Base-by-base conservation (phyloP, 2,888 invertebrate species). In the Ochlodes sylvanus region DNA sequence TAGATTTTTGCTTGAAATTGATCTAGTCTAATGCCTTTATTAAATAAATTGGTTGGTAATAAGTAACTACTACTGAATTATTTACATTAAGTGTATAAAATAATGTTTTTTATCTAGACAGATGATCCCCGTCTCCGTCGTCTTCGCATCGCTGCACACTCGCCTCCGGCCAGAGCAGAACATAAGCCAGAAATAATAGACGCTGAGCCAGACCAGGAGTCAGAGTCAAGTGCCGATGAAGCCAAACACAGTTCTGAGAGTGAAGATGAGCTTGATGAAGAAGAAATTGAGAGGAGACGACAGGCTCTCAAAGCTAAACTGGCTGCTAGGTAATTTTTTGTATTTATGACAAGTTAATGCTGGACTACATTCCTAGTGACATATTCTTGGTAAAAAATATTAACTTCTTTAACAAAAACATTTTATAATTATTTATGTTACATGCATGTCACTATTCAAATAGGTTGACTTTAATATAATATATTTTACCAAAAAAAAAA, bases 61-160 rank as follows among this genome's bases (percentile, higher is more conserved):
- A n/a, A n/a, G n/a, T n/a, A n/a, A n/a, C n/a, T n/a, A n/a, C n/a
- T n/a, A n/a, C n/a, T n/a, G n/a, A n/a, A n/a, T n/a, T n/a, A n/a
- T n/a, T 27, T 27, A 9, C 38, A 0, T 38, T 9, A 21, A 19
- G 42, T 56, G 38, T 2, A 42, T 47, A 44, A 32, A 6, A 56
- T 2, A 41, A 21, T 12, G 42, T 42, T 7, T 21, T 2, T 65
- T 9, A 65, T 73, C 9, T 38, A 96, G 82, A 93, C 95, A n/a
- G 96, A 97, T 79, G 98, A 98, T 89, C 97, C 98, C 0, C 95
- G 98, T 56, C 88, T 98, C 32, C 93, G 97, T 17, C 94, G 98
- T 70, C 85, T 98, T 32, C 91, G 78, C 75, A 93, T 86, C 82
- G 80, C 95, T 84, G 88, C 88, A 63, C 90, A 78, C 15, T 89